Conservation (phyloP, 1,140 invertebrate genomes). For the Macrobrachium nipponense region DNA sequence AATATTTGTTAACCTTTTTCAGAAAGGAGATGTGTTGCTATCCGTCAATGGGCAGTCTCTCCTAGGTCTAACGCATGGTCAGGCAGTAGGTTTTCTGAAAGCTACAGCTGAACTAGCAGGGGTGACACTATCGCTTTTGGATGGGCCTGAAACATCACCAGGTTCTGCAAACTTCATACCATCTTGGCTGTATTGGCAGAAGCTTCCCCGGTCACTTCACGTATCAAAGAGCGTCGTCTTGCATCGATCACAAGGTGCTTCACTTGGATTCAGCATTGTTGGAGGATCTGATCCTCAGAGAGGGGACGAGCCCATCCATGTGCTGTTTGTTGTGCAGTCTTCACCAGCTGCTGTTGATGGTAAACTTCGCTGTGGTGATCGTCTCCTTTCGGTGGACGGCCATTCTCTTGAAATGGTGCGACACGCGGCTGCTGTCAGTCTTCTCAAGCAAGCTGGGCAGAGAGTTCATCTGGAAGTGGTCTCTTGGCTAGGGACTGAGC, state of each 20-base stretch:
- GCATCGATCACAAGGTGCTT: constrained; percentile 65
- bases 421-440: constrained; percentile 69
- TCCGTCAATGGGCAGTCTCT: constrained; percentile 70
- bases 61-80: constrained; percentile 70
- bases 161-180: constrained; percentile 71
- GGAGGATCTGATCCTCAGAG: constrained; percentile 70
- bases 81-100: constrained; percentile 71
- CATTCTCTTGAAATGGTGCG: constrained; percentile 69
- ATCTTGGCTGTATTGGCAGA: constrained; percentile 73
- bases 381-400: constrained; percentile 71
- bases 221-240: constrained; percentile 70
- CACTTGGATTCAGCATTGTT: constrained; percentile 72
- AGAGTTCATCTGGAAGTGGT: constrained; percentile 71
- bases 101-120: constrained; percentile 67
- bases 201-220: constrained; percentile 71
- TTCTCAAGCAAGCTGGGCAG: constrained; percentile 70
- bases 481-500: constrained; percentile 67
- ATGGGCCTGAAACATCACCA: constrained; percentile 69
- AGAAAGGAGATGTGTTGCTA: constrained; percentile 73
- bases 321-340: constrained; percentile 71
- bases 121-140: constrained; percentile 69
- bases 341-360: constrained; percentile 71
- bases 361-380: constrained; percentile 70
- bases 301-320: constrained; percentile 70
- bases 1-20: constrained; percentile 21